These are phyloP conservation scores for Chromis chromis DNA, from an alignment of 2,797 vertebrate genomes.

Conservation along the genomic window DNA sequence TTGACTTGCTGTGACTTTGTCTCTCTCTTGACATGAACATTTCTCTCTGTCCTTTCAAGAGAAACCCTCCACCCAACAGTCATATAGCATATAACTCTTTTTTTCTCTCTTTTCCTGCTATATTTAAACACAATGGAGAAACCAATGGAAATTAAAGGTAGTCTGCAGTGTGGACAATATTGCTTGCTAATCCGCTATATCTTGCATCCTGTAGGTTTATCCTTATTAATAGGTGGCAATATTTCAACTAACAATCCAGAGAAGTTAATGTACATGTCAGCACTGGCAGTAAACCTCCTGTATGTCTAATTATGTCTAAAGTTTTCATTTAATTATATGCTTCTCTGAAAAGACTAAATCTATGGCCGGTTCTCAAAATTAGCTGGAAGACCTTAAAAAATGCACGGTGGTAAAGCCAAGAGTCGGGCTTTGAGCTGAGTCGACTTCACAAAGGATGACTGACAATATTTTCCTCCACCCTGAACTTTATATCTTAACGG, in stretches of 20 bases:
- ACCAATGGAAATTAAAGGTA: background rate
- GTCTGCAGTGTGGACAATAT: background rate
- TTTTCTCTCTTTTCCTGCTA: background rate
- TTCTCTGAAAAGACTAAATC: background rate
- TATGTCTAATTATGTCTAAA: background rate
- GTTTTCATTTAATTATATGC: slow-evolving; percentile 18
- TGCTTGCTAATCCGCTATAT: background rate
- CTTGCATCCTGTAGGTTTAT: background rate
- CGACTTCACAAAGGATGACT: background rate
- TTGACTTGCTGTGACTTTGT: slow-evolving; percentile 41
- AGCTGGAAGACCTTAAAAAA: background rate
- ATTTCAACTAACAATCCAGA: background rate
- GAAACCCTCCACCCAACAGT: background rate
- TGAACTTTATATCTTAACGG: too few species aligned
- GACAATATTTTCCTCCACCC: too few species aligned
- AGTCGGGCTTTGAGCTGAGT: background rate
- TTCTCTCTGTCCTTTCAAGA: slow-evolving; percentile 12
- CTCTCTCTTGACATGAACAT: slow-evolving; percentile 44
- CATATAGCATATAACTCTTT: background rate
- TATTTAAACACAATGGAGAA: background rate
- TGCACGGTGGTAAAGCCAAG: background rate
- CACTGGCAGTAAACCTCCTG: background rate
- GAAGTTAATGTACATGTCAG: background rate
- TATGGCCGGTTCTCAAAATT: background rate
- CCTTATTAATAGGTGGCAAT: slow-evolving; percentile 4